Conservation (phyloP, 2,113 vertebrate species). For the Mirounga angustirostris region DNA sequence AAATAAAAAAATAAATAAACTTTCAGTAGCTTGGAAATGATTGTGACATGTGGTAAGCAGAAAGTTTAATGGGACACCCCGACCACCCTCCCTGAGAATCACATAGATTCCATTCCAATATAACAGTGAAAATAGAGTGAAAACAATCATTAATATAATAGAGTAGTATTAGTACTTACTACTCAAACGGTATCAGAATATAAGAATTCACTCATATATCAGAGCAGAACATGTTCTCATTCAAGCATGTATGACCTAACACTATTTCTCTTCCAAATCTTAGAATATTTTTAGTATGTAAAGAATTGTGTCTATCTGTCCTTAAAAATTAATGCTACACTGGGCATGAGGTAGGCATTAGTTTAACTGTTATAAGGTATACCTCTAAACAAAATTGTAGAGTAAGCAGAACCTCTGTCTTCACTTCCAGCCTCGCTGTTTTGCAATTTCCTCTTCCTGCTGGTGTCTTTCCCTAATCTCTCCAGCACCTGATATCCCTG, state of each 20-base stretch:
- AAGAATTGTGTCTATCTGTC: background rate
- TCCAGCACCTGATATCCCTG: background rate
- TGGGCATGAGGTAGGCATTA: background rate
- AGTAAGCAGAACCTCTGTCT: background rate
- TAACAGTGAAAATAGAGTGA: background rate
- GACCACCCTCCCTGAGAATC: background rate
- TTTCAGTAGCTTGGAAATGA: background rate
- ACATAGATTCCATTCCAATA: background rate
- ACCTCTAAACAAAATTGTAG: background rate
- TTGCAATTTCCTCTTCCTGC: background rate
- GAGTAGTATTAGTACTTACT: background rate
- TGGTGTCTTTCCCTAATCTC: background rate
- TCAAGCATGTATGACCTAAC: background rate
- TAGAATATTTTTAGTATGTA: slow-evolving; percentile 20
- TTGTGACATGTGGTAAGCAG: background rate
- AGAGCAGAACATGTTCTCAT: background rate
- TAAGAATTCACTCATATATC: background rate
- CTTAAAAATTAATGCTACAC: background rate
- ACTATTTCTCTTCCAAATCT: slow-evolving; percentile 18
- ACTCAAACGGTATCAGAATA: background rate
- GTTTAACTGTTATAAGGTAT: background rate
- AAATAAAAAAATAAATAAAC: background rate
- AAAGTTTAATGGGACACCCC: background rate
- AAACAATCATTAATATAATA: slow-evolving; percentile 10
- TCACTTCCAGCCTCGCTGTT: background rate